Conservation (phyloP, 1,140 invertebrate species). For the Temnothorax longispinosus region DNA sequence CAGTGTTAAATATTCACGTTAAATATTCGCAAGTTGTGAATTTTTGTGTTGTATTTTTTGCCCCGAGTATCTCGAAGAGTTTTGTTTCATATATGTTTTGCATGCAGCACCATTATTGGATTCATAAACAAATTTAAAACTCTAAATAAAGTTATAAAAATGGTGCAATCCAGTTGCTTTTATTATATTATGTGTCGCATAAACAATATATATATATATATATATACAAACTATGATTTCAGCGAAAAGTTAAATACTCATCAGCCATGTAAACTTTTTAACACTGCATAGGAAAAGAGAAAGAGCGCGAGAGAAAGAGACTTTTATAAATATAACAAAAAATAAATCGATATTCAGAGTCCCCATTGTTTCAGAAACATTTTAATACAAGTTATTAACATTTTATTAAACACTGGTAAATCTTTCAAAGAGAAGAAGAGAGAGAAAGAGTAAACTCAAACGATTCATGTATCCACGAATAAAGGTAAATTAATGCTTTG, state of each 20-base stretch:
- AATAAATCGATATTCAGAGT: slow-evolving; percentile 3
- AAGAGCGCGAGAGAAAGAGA: not conserved
- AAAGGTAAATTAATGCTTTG: slow-evolving; percentile 12
- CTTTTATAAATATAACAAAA: not conserved
- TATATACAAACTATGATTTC: not conserved
- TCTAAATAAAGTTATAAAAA: slow-evolving; percentile 28
- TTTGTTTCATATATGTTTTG: not conserved
- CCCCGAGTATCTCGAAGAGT: not conserved
- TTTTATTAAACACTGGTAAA: not conserved
- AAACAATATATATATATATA: not conserved
- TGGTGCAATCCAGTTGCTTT: not conserved
- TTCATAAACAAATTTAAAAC: slow-evolving; percentile 22
- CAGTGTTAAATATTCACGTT: slow-evolving; percentile 5
- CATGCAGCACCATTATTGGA: not conserved
- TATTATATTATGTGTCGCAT: not conserved
- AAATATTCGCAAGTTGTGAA: not conserved
- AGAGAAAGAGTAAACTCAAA: not conserved
- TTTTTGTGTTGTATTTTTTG: not conserved
- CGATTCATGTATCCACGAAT: not conserved
- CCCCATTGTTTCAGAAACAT: not conserved
- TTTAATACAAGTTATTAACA: slow-evolving; percentile 5
- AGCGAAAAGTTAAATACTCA: not conserved
- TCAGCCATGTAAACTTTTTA: not conserved
- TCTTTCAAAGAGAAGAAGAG: not conserved
- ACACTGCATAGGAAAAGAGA: not conserved